Conservation (phyloP, 1,140 invertebrate genomes). For the Tetramorium parvispinum region DNA sequence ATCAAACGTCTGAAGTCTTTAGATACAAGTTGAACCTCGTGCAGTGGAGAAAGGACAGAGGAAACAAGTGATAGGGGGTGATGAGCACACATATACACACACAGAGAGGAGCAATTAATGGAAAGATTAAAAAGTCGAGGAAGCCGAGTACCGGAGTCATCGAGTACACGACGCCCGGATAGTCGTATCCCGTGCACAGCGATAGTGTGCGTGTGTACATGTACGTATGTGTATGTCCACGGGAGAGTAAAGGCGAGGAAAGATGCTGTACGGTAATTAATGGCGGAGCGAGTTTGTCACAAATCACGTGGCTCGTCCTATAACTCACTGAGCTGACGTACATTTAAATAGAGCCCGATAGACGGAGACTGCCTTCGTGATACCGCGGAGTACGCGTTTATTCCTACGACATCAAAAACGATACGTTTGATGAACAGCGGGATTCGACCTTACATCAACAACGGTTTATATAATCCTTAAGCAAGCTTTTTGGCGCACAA, state of each 20-base stretch:
- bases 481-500: background rate
- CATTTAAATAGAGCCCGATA: conserved; percentile 83
- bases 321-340: conserved; percentile 81
- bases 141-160: conserved; percentile 45
- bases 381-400: conserved; percentile 50
- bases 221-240: conserved; percentile 35
- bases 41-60: background rate
- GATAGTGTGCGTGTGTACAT: background rate
- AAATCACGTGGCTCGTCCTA: conserved; percentile 82
- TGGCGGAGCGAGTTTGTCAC: conserved; percentile 81
- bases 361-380: conserved; percentile 60
- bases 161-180: conserved; percentile 45
- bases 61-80: conserved; percentile 16
- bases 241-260: conserved; percentile 80
- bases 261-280: conserved; percentile 83
- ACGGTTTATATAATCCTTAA: background rate
- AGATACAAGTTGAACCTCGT: conserved; percentile 6
- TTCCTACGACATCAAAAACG: conserved; percentile 54
- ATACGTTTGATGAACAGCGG: conserved; percentile 50
- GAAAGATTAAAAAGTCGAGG: conserved; percentile 73
- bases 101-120: conserved; percentile 73
- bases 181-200: conserved; percentile 26
- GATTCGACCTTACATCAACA: conserved; percentile 31
- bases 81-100: background rate
- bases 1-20: background rate